Evolutionary conservation across 2,797 vertebrate species (phyloP).

Genomic region (Taeniopygia guttata): DNA sequence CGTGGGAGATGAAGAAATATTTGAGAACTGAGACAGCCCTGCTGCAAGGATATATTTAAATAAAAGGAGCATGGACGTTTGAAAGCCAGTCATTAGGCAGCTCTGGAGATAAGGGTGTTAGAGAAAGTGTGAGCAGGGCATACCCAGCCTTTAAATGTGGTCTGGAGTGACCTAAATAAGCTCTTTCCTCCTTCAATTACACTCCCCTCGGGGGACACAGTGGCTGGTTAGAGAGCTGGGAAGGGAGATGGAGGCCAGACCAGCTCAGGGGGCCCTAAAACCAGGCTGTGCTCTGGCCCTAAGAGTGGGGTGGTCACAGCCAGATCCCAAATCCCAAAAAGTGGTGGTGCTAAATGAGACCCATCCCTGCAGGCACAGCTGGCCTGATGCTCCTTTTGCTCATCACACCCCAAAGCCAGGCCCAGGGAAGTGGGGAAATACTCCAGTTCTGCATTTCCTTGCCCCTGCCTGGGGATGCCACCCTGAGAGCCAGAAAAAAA

Average conservation of each 20-base stretch:
- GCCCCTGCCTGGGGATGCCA: not conserved
- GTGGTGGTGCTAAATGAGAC: not conserved
- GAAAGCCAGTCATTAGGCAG: not conserved
- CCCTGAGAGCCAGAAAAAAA: accelerated
- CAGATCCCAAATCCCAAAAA: not conserved
- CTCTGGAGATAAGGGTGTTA: not conserved
- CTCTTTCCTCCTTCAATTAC: not conserved
- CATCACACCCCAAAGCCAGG: not conserved
- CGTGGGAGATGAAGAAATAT: conserved; percentile 42
- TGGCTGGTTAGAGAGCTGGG: not conserved
- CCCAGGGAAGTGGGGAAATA: not conserved
- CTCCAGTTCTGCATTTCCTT: not conserved
- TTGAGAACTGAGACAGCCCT: conserved; percentile 37
- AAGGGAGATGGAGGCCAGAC: not conserved
- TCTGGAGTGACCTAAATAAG: conserved; percentile 24
- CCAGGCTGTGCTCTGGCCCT: accelerated
- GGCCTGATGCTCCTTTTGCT: not conserved
- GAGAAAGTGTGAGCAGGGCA: not conserved
- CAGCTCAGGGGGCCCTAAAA: not conserved
- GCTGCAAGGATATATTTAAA: conserved; percentile 15
- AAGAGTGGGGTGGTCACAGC: not conserved
- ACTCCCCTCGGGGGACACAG: not conserved
- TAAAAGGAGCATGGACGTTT: not conserved
- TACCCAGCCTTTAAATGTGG: not conserved
- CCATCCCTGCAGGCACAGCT: not conserved